Evolutionary conservation across 2,113 vertebrate species (phyloP), one percentile per base, ranked within the genome.

Genomic region (Zosterops hypoxanthus): DNA sequence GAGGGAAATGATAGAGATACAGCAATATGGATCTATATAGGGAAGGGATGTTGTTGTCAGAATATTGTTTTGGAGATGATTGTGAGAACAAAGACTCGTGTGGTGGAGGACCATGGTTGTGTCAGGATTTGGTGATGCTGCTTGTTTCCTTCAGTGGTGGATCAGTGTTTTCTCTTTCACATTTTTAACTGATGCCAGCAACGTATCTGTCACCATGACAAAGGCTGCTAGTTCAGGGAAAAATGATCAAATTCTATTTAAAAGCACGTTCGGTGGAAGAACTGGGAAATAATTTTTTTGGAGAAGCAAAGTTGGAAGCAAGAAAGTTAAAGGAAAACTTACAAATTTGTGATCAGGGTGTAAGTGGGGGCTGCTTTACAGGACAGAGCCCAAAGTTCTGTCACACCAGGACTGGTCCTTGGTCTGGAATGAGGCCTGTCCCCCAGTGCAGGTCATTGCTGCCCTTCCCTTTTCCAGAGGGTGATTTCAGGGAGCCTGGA

Each of bases 1-100:
- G 52, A 94, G 93, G 88, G 83, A 95, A 94, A 95, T 95, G 93
- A 95, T 69, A 88, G 95, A 90, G 92, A 86, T 92, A 79, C 17
- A 89, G 93, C 89, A 76, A 86, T 87, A 79, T 46, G 56, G 69
- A 80, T 95, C 79, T 92, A 59, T 94, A 52, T 36, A n/a, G 75
- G 86, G 92, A 90, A 76, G 83, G 84, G 84, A 64, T 2, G 28
- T 34, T 73, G 85, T 69, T 95, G 86, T 86, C 52, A 65, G 90
- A 66, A 49, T 47, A 21, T 42, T 77, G 63, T 64, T 94, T 88
- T 59, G 90, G 92, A 95, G 80, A 69, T 82, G 80, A 61, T 65
- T 1, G 22, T 75, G 70, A 76, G 96, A 88, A 88, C 93, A 94
- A 93, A 92, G 76, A 12, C 52, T 73, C 1, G 7, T 83, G 64